Evolutionary conservation across 2,888 invertebrate genomes (phyloP), one percentile per base, ranked within the genome.

Genomic region (Cyaniris semiargus): DNA sequence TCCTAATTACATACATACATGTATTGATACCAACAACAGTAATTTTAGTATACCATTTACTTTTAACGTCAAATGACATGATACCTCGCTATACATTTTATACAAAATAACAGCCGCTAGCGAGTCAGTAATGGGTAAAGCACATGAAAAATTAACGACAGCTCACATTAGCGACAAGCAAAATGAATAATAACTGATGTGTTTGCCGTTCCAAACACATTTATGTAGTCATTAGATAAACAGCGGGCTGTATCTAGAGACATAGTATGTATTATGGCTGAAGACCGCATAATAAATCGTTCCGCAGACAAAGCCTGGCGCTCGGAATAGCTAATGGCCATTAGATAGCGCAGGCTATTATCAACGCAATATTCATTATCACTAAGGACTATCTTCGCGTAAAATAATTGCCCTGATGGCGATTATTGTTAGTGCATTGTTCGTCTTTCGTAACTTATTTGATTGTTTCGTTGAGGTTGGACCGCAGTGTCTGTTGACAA

Each of bases 221-320:
- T 70, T 76, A 27, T 76, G 76, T 76, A 76, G 70, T 70, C 53
- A 71, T 74, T 74, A 74, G 74, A 74, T 48, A 74, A 74, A 74
- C 74, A 74, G 48, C 48, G 27, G 23, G 27, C 48, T 74, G 74
- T 74, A 48, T 38, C 60, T 56, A 48, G 48, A 76, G 48, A 72
- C 76, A 66, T 70, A 70, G 56, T 76, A 70, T 71, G 76, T 76
- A 70, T 70, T 53, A 70, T 70, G 71, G 38, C 34, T 58, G 71
- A 76, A 76, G 85, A 83, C 85, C 80, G 79, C 80, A 80, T 80
- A 81, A 81, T 81, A 82, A 82, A 81, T 81, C 80, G 78, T 78
- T 71, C 70, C 74, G 78, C 78, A 80, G 79, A 81, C 81, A 81
- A 80, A 83, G 82, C 80, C 77, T 72, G 77, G 76, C 76, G 79